These are phyloP conservation scores for Hemistola chrysoprasaria DNA, from an alignment of 2,888 invertebrate species.

Conservation along the genomic window DNA sequence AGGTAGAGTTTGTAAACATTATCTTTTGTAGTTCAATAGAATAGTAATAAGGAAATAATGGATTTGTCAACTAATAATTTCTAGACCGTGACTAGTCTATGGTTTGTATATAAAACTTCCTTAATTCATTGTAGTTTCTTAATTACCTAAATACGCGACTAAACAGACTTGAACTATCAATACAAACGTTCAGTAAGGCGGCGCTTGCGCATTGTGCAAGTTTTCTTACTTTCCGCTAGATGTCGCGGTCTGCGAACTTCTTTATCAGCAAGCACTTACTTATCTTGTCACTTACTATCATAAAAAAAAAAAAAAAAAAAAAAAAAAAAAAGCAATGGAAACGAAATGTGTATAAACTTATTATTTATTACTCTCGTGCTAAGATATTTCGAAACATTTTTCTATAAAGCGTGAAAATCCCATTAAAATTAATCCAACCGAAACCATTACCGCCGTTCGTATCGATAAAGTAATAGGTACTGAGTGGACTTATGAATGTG, in stretches of 20 bases:
- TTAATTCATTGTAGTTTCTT: conserved; percentile 57
- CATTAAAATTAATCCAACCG: conserved; percentile 81
- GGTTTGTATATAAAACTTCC: conserved; percentile 70
- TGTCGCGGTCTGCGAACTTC: conserved; percentile 51
- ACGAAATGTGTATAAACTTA: conserved; percentile 36
- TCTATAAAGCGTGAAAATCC: conserved; percentile 79
- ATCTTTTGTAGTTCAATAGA: conserved; percentile 53
- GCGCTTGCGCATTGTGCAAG: conserved; percentile 62
- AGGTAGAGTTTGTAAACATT: conserved; percentile 32
- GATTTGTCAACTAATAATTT: conserved; percentile 63
- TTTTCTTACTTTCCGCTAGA: conserved; percentile 52
- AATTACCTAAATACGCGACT: conserved; percentile 40
- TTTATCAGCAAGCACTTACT: conserved; percentile 28
- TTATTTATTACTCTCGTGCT: conserved; percentile 70
- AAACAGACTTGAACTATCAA: conserved; percentile 19
- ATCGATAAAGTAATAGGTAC: conserved; percentile 81
- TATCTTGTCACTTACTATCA: no score
- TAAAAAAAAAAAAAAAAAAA: no score
- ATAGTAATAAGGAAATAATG: conserved; percentile 67
- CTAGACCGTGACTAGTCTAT: conserved; percentile 65
- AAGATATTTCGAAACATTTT: conserved; percentile 77
- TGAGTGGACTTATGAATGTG: conserved; percentile 79
- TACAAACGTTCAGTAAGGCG: conserved; percentile 31
- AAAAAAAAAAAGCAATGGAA: no score
- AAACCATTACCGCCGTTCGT: conserved; percentile 77